A percentile compares a stretch with the other conserved stretches of the same genome.
Conservation (phyloP, 2,888 invertebrate species). For the Andrena camellia region DNA sequence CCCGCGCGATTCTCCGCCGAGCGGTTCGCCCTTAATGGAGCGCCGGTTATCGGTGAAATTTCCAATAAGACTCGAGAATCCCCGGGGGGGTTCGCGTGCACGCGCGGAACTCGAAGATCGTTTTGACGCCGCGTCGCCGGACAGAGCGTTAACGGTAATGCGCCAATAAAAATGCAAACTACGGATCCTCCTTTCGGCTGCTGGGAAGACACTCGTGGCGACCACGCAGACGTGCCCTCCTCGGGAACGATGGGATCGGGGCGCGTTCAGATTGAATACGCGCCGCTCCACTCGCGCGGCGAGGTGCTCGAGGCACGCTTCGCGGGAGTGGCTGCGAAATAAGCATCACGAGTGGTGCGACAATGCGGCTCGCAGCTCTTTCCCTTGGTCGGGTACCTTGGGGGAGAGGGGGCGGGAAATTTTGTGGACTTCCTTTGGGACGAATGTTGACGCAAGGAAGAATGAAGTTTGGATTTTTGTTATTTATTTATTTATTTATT, state of each 20-base stretch:
- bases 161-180: conserved; percentile 79
- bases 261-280: conserved; percentile 65
- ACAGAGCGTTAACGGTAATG: conserved; percentile 71
- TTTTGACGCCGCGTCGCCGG: conserved; percentile 61
- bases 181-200: conserved; percentile 50
- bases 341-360: conserved; percentile 63
- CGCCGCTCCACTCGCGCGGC: conserved; percentile 46
- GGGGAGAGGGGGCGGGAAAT: conserved; percentile 1
- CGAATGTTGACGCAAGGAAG: not conserved
- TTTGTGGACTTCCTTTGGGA: not conserved
- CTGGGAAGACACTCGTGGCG: conserved; percentile 29
- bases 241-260: not conserved
- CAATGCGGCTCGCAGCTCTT: conserved; percentile 31
- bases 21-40: conserved; percentile 68
- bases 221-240: not conserved
- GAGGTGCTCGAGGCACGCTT: conserved; percentile 50
- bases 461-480: not conserved
- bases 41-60: conserved; percentile 73
- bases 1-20: conserved; percentile 58
- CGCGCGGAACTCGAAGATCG: conserved; percentile 42
- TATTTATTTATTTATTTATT: too few species aligned
- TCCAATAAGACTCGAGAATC: conserved; percentile 69
- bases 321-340: conserved; percentile 67
- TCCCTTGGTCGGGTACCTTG: not conserved
- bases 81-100: conserved; percentile 43